These are phyloP conservation scores for Trochalopteron elliotii DNA, from an alignment of 2,113 vertebrate genomes.

Conservation along the genomic window DNA sequence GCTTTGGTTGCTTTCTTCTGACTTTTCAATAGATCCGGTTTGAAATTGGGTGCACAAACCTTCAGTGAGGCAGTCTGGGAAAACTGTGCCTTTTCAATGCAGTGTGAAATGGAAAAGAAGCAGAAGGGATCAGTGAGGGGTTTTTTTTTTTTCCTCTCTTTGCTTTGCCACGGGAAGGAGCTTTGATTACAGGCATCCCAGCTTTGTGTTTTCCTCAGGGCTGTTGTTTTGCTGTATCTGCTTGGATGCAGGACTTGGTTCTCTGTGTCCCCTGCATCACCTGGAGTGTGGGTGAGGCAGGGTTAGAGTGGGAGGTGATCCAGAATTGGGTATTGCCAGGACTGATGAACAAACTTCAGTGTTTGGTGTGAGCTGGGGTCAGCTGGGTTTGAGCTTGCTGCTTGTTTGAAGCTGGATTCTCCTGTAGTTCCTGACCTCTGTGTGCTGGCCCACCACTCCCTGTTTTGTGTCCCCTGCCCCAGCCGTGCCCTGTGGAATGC, in stretches of 20 bases:
- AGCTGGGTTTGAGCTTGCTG: background rate
- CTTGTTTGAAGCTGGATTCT: background rate
- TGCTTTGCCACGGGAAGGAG: background rate
- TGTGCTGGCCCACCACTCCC: fast-evolving
- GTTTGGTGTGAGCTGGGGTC: background rate
- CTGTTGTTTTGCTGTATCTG: background rate
- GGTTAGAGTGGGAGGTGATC: fast-evolving
- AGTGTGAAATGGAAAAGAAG: background rate
- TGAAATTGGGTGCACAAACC: background rate
- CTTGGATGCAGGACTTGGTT: fast-evolving
- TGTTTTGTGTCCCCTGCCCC: background rate
- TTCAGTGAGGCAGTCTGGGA: background rate
- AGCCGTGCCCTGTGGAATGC: fast-evolving
- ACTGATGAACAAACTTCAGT: fast-evolving
- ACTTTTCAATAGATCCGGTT: background rate
- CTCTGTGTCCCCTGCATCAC: too few species aligned
- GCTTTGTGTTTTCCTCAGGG: background rate
- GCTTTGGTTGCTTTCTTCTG: background rate
- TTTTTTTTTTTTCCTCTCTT: too few species aligned
- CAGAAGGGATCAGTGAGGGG: background rate
- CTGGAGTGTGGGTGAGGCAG: background rate
- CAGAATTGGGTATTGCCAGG: fast-evolving
- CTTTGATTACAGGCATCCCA: background rate
- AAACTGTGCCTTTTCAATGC: background rate
- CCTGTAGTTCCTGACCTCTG: fast-evolving